phyloP scores from a whole-genome alignment of 2,797 vertebrate species.

The Premnoplex brunnescens region DNA sequence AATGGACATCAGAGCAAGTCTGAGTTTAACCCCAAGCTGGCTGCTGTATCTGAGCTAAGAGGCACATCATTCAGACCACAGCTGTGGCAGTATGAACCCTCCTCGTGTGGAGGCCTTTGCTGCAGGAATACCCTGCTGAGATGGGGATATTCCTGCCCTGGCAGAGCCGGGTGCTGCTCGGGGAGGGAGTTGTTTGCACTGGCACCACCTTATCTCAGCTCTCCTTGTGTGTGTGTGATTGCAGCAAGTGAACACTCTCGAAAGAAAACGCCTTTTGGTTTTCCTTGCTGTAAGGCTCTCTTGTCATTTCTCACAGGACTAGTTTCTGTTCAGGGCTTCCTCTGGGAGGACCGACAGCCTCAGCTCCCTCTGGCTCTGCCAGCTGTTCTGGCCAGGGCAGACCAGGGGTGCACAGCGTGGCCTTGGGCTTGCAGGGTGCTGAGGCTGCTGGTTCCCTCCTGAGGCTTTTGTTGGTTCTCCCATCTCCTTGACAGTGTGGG shows the following conservation, averaged over 20 bases:
- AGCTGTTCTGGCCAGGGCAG: background rate
- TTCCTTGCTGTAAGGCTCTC: accelerated
- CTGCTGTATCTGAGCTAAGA: constrained; percentile 44
- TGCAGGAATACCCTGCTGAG: background rate
- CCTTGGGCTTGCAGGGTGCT: background rate
- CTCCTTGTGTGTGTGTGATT: background rate
- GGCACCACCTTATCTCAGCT: background rate
- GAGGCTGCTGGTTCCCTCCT: background rate
- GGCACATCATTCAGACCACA: background rate
- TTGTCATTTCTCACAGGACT: background rate
- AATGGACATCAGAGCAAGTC: constrained; percentile 64
- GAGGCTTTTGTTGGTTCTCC: background rate
- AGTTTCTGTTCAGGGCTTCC: background rate
- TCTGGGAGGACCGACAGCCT: background rate
- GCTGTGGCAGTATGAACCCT: background rate
- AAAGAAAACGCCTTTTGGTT: background rate
- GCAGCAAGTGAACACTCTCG: background rate
- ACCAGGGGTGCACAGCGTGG: accelerated
- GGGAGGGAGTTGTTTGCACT: background rate
- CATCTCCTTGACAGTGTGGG: background rate
- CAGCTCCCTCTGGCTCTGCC: background rate
- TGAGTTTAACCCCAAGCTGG: constrained; percentile 61
- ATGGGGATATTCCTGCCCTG: background rate
- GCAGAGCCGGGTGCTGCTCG: background rate
- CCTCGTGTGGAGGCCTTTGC: accelerated